Conservation (phyloP, 2,888 invertebrate genomes). For the Lasioglossum malachurum region DNA sequence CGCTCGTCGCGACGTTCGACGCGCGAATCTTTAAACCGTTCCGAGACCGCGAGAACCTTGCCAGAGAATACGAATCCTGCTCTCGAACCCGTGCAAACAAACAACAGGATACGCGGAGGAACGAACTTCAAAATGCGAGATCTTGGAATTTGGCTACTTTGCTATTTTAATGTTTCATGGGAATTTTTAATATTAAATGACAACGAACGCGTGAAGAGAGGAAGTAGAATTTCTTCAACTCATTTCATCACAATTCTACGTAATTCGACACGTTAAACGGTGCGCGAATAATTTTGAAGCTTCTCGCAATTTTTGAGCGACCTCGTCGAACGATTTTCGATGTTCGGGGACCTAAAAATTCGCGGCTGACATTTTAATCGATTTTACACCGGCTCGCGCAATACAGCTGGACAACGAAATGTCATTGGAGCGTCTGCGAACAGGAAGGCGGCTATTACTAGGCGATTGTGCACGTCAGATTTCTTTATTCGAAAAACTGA, state of each 20-base stretch:
- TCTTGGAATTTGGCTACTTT: neutral
- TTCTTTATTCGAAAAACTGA: neutral
- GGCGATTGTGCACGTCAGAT: neutral
- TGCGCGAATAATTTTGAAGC: neutral
- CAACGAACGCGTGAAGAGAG: no score
- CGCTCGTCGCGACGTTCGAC: slow-evolving; percentile 11
- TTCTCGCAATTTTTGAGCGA: neutral
- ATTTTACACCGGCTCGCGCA: neutral
- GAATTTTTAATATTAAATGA: no score
- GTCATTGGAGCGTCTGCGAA: neutral
- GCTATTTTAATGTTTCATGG: no score
- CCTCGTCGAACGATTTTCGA: neutral
- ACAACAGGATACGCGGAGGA: neutral
- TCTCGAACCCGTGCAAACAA: neutral
- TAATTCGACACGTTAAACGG: no score
- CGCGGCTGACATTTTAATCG: neutral
- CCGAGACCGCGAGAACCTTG: neutral
- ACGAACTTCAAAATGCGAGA: neutral
- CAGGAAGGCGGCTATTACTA: neutral
- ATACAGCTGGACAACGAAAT: neutral
- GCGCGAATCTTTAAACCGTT: slow-evolving; percentile 41
- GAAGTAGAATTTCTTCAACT: no score
- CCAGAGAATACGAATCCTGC: slow-evolving; percentile 7
- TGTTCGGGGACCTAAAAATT: neutral
- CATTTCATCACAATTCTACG: no score